These are phyloP conservation scores for Trissolcus basalis DNA, from an alignment of 1,140 invertebrate genomes.

Conservation along the genomic window DNA sequence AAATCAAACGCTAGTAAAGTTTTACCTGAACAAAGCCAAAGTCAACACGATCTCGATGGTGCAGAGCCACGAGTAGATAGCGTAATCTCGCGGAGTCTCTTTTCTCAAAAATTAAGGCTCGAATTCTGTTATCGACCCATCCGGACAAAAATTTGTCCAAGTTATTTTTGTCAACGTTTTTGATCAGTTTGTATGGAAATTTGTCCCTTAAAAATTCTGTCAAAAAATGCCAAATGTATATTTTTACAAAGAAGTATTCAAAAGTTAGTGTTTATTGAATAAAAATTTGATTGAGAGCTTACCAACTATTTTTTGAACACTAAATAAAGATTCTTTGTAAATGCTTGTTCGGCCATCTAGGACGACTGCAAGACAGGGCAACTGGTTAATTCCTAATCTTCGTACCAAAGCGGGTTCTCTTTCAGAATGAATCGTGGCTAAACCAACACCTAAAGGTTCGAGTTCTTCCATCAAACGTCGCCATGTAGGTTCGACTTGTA, in stretches of 20 bases:
- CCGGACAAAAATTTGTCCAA: slow-evolving; percentile 88
- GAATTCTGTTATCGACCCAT: slow-evolving; percentile 93
- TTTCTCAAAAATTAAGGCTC: slow-evolving; percentile 91
- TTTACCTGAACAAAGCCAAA: slow-evolving; percentile 85
- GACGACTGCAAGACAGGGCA: slow-evolving; percentile 89
- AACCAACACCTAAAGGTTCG: slow-evolving; percentile 84
- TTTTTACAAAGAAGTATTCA: too few relatives aligned
- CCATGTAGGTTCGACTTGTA: slow-evolving; percentile 88
- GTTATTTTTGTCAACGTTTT: slow-evolving; percentile 83
- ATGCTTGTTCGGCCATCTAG: slow-evolving; percentile 87
- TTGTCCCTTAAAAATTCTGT: slow-evolving; percentile 89
- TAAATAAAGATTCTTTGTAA: slow-evolving; percentile 86
- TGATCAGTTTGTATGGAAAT: slow-evolving; percentile 87
- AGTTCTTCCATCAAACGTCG: slow-evolving; percentile 88
- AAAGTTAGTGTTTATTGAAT: too few relatives aligned
- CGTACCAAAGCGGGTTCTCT: slow-evolving; percentile 85
- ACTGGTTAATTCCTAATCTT: slow-evolving; percentile 84
- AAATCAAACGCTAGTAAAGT: too few relatives aligned
- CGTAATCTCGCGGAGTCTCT: slow-evolving; percentile 85
- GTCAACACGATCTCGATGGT: slow-evolving; percentile 88
- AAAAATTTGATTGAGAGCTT: slow-evolving; percentile 46
- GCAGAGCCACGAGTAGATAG: slow-evolving; percentile 92
- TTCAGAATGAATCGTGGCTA: slow-evolving; percentile 89
- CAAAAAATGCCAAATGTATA: slow-evolving; percentile 2
- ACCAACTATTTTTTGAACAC: slow-evolving; percentile 87